These are phyloP conservation scores for Pherbina coryleti DNA, from an alignment of 2,888 invertebrate genomes.

Conservation along the genomic window DNA sequence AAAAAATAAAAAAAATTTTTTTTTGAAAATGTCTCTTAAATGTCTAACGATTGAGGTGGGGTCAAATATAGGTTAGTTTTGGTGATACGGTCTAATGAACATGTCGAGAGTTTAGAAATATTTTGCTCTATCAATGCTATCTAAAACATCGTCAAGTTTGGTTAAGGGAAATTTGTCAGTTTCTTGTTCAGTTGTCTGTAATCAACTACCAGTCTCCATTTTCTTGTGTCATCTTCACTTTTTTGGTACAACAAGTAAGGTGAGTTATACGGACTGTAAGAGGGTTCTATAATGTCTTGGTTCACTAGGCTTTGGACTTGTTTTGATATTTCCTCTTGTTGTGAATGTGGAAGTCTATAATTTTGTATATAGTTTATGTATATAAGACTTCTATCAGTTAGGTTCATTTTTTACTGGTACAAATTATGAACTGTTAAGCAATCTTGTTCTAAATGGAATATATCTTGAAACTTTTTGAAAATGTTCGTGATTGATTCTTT, in stretches of 20 bases:
- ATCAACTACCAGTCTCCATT: slow-evolving; percentile 41
- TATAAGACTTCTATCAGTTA: neutral
- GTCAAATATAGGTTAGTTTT: too few species aligned
- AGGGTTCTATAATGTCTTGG: slow-evolving; percentile 40
- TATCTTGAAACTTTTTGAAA: neutral
- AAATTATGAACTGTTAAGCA: neutral
- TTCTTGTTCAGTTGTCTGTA: slow-evolving; percentile 41
- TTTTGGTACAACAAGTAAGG: too few species aligned
- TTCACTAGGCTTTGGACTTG: neutral
- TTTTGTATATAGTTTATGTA: slow-evolving; percentile 5
- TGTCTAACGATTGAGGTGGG: too few species aligned
- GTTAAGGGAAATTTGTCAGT: slow-evolving; percentile 35
- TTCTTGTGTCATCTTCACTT: slow-evolving; percentile 22
- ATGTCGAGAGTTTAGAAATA: too few species aligned
- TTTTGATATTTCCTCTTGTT: neutral
- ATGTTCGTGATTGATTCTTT: neutral
- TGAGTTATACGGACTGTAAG: too few species aligned
- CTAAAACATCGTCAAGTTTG: too few species aligned
- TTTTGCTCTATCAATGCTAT: too few species aligned
- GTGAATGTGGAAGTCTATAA: neutral
- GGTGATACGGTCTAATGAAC: too few species aligned
- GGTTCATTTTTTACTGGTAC: neutral
- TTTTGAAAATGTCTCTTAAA: too few species aligned
- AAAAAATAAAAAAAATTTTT: too few species aligned
- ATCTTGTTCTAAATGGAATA: neutral